Conservation (phyloP, 1,140 invertebrate genomes). For the Drosophila orena region DNA sequence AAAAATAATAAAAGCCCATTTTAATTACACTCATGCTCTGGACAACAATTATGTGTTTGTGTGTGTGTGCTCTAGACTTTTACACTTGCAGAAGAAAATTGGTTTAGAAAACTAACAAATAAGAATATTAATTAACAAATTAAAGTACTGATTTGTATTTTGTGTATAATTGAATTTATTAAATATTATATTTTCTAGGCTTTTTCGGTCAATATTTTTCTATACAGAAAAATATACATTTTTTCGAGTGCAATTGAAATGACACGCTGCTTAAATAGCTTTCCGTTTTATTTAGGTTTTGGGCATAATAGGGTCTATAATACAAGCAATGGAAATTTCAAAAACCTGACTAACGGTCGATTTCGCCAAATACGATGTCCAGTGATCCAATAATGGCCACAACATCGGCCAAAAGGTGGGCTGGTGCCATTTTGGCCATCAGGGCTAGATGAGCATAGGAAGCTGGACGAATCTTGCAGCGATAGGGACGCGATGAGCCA, state of each 20-base stretch:
- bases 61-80: not conserved
- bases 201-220: too few species aligned
- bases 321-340: not conserved
- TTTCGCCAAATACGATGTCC: conserved; percentile 95
- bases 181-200: too few species aligned
- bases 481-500: conserved; percentile 92
- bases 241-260: too few species aligned
- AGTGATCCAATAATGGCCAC: conserved; percentile 92
- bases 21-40: conserved; percentile 32
- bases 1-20: conserved; percentile 41
- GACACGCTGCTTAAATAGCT: not conserved
- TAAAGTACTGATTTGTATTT: not conserved
- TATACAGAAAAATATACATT: not conserved
- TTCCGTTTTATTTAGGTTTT: too few species aligned
- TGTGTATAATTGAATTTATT: too few species aligned
- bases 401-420: conserved; percentile 90
- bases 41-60: not conserved
- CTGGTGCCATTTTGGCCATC: conserved; percentile 87
- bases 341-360: conserved; percentile 89
- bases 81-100: not conserved
- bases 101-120: too few species aligned
- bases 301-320: not conserved
- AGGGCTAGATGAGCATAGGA: conserved; percentile 90
- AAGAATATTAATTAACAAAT: not conserved
- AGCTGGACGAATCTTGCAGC: conserved; percentile 91